phyloP scores from a whole-genome alignment of 92 coral and sea anemone species.

The Phymanthus crucifer region DNA sequence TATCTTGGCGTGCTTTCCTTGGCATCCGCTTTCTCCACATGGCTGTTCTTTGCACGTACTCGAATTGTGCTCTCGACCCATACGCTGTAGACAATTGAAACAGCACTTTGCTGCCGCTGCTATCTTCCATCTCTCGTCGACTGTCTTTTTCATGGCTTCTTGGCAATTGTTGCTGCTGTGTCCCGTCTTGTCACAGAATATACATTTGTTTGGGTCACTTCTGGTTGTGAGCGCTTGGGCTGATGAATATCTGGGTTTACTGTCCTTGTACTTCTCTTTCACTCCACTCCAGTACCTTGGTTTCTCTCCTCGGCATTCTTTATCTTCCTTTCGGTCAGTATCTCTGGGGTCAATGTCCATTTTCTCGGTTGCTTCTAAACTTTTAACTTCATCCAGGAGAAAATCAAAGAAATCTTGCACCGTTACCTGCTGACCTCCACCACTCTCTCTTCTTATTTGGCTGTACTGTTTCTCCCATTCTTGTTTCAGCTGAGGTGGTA shows the following conservation, averaged over 20 bases:
- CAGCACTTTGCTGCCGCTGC: conserved; percentile 8
- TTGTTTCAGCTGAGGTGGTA: neutral
- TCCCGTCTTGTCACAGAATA: conserved; percentile 20
- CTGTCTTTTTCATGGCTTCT: neutral
- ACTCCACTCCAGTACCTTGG: too few relatives aligned
- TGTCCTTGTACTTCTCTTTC: too few relatives aligned
- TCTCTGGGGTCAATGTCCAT: neutral
- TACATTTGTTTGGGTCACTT: neutral
- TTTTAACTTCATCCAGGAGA: conserved; percentile 1
- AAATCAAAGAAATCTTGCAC: conserved; percentile 14
- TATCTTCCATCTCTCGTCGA: conserved; percentile 12
- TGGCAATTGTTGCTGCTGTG: conserved; percentile 20
- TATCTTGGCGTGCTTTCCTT: conserved; percentile 14
- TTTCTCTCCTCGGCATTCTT: too few relatives aligned
- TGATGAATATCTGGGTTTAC: too few relatives aligned
- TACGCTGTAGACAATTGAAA: conserved; percentile 35
- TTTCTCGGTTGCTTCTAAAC: conserved; percentile 16
- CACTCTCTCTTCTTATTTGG: conserved; percentile 17
- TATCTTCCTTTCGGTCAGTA: conserved; percentile 13
- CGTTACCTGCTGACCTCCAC: conserved; percentile 16
- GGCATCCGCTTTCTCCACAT: conserved; percentile 29
- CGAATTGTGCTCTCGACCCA: conserved; percentile 13
- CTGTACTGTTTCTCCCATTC: conserved; percentile 35
- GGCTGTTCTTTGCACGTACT: conserved; percentile 24
- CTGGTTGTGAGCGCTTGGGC: neutral